Evolutionary conservation across 2,113 vertebrate genomes (phyloP), one percentile per base, ranked within the genome.

Genomic region (Hydropotes inermis): DNA sequence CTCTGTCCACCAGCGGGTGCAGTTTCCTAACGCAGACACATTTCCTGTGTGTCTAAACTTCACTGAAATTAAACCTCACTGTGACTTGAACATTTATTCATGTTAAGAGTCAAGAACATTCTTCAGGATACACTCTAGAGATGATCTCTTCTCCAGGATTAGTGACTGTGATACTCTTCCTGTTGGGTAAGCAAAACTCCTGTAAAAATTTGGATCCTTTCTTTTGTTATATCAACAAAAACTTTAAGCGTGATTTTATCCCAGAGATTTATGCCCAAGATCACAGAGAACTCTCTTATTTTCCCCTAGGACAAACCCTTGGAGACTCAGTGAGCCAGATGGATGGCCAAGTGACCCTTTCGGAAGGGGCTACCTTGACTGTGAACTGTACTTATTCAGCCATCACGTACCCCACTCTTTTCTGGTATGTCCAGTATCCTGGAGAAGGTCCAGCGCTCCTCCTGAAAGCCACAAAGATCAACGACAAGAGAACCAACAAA

Each of bases 391-490:
- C 76, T 47, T 97, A 96, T 33, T 27, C 54, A 36, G 0, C 43
- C 6, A 2, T 10, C 47, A 0, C 1, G 0, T 88, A 86, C 36
- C 89, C 87, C 1, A 0, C 0, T 27, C 96, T 97, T n/a, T 79
- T 78, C 67, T 97, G 97, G 98, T 98, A 98, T n/a, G 25, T 96
- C 4, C 97, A 97, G 1, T 74, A 94, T 45, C 92, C 95, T 0
- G 58, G 47, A n/a, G 54, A 94, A 88, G 74, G 87, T 67, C 94
- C 7, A 5, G 12, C 95, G 52, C 19, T 93, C 11, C 92, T 98
- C 2, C 39, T 98, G n/a, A 97, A 54, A 87, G 89, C 70, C 2
- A 0, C 0, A 0, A 94, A 0, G 7, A 43, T 0, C 2, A 61
- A 60, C 0, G 67, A 83, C 0, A 85, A 83, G 7, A 36, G 2